These are phyloP conservation scores for Dolomedes plantarius DNA, from an alignment of 2,888 invertebrate species.

Conservation along the genomic window DNA sequence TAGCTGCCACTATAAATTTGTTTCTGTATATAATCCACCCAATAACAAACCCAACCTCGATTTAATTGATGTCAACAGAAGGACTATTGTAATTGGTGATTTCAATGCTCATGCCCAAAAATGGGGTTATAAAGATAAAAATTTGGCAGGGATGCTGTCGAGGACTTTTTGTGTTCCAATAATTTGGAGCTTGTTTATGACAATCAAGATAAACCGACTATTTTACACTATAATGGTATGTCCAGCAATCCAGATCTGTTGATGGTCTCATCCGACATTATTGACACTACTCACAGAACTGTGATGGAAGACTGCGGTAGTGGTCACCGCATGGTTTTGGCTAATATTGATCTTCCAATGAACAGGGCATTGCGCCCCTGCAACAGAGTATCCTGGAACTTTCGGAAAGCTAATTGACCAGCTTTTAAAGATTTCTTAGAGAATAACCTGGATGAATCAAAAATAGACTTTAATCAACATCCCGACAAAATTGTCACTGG, in stretches of 20 bases:
- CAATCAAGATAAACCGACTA: too few relatives aligned
- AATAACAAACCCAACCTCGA: conserved; percentile 6
- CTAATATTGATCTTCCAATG: not conserved
- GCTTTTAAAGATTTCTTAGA: not conserved
- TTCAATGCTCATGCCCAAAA: conserved; percentile 13
- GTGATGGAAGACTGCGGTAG: conserved; percentile 1
- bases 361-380: not conserved
- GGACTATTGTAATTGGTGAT: not conserved
- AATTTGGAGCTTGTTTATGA: too few relatives aligned
- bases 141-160: not conserved
- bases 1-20: conserved; percentile 2
- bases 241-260: conserved; percentile 3
- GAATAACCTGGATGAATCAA: not conserved
- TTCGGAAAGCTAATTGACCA: not conserved
- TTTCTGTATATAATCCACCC: conserved; percentile 7
- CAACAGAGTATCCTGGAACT: not conserved
- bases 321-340: not conserved
- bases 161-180: not conserved
- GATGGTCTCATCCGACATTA: conserved; percentile 7
- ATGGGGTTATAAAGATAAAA: not conserved
- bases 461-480: conserved; percentile 1
- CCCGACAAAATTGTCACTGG: not conserved
- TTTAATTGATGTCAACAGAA: not conserved
- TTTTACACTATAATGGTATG: too few relatives aligned
- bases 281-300: not conserved